These are phyloP conservation scores for Myotis yumanensis DNA, from an alignment of 2,113 vertebrate species.

Conservation along the genomic window DNA sequence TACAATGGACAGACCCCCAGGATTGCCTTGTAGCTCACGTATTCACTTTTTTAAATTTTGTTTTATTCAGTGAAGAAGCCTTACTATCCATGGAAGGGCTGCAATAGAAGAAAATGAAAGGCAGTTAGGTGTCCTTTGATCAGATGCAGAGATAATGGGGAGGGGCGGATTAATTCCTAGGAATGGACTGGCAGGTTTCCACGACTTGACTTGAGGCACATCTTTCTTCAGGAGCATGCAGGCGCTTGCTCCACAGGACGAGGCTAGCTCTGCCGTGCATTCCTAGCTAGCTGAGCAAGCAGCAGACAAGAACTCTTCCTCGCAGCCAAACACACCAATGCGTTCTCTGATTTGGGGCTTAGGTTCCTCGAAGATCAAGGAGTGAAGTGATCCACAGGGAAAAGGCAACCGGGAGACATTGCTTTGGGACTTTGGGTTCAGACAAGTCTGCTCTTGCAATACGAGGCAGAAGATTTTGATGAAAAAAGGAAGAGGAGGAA, in stretches of 20 bases:
- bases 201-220: fast-evolving
- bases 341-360: neutral
- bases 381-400: neutral
- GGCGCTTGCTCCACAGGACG: fast-evolving
- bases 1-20: neutral
- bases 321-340: neutral
- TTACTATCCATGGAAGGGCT: slow-evolving; percentile 31
- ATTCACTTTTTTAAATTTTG: neutral
- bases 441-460: neutral
- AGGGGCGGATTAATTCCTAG: neutral
- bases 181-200: neutral
- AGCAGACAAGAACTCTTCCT: neutral
- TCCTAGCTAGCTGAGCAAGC: neutral
- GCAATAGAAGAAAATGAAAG: neutral
- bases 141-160: neutral
- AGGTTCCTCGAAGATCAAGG: neutral
- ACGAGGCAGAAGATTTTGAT: neutral
- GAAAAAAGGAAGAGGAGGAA: neutral
- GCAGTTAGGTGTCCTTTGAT: neutral
- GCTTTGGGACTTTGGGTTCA: neutral
- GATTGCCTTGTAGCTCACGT: neutral
- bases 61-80: neutral
- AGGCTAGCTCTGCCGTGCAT: neutral
- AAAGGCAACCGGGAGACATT: neutral
- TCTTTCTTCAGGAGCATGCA: neutral